Conservation (phyloP, 2,113 vertebrate genomes). For the Morone chrysops region DNA sequence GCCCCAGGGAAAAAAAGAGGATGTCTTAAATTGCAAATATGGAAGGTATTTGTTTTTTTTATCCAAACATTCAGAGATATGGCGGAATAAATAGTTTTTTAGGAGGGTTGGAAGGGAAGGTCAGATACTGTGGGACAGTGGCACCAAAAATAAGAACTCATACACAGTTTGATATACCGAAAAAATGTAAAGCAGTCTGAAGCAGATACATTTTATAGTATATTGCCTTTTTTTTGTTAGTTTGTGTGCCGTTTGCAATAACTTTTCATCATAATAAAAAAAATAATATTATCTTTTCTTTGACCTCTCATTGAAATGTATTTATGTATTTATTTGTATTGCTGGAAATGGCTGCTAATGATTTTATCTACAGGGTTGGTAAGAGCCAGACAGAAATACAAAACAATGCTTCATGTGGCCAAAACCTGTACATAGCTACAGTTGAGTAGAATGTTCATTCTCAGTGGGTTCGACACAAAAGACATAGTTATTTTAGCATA, state of each 20-base stretch:
- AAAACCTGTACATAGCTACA: constrained; percentile 18
- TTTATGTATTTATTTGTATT: not conserved
- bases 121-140: not conserved
- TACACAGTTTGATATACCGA: not conserved
- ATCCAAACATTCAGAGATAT: not conserved
- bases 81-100: not conserved
- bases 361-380: not conserved
- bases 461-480: not conserved
- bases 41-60: not conserved
- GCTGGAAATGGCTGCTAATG: not conserved
- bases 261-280: not conserved
- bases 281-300: not conserved
- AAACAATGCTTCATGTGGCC: constrained; percentile 1
- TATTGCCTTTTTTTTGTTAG: not conserved
- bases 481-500: not conserved
- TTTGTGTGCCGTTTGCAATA: not conserved
- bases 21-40: not conserved
- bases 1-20: not conserved
- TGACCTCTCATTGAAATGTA: not conserved
- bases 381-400: constrained; percentile 6
- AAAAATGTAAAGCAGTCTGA: not conserved
- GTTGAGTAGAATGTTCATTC: constrained; percentile 2
- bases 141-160: not conserved
- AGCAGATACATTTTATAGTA: not conserved
- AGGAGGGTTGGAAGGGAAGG: not conserved